phyloP scores from a whole-genome alignment of 1,140 invertebrate species.

The Calephelis virginiensis region DNA sequence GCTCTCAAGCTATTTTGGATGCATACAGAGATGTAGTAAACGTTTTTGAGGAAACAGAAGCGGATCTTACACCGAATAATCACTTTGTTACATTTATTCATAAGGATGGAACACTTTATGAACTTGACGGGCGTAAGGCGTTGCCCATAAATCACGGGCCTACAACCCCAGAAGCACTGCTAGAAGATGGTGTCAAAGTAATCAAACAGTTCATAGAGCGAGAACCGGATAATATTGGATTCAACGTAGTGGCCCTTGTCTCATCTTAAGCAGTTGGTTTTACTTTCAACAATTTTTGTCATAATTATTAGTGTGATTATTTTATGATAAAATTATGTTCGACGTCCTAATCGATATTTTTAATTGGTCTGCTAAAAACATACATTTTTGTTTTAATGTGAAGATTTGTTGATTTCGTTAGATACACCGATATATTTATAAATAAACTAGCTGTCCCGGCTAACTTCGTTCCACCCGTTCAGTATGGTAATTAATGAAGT shows the following conservation, averaged over 20 bases:
- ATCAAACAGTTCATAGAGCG: slow-evolving; percentile 89
- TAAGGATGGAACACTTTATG: slow-evolving; percentile 89
- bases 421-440: too few species aligned
- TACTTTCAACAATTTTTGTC: slow-evolving; percentile 80
- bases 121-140: slow-evolving; percentile 93
- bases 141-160: slow-evolving; percentile 90
- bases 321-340: slow-evolving; percentile 79
- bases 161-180: slow-evolving; percentile 83
- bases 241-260: slow-evolving; percentile 90
- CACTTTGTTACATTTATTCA: slow-evolving; percentile 95
- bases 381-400: too few species aligned
- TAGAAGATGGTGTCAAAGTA: slow-evolving; percentile 87
- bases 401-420: too few species aligned
- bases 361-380: background rate
- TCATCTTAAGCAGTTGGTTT: slow-evolving; percentile 80
- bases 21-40: slow-evolving; percentile 55
- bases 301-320: slow-evolving; percentile 26
- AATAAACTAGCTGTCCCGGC: too few species aligned
- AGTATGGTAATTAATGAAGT: too few species aligned
- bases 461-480: too few species aligned
- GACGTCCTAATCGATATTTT: slow-evolving; percentile 35
- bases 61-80: slow-evolving; percentile 75
- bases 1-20: slow-evolving; percentile 82
- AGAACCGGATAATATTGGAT: slow-evolving; percentile 90
- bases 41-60: background rate